These are phyloP conservation scores for Galerucella calmariensis DNA, from an alignment of 2,888 invertebrate genomes.

Conservation along the genomic window DNA sequence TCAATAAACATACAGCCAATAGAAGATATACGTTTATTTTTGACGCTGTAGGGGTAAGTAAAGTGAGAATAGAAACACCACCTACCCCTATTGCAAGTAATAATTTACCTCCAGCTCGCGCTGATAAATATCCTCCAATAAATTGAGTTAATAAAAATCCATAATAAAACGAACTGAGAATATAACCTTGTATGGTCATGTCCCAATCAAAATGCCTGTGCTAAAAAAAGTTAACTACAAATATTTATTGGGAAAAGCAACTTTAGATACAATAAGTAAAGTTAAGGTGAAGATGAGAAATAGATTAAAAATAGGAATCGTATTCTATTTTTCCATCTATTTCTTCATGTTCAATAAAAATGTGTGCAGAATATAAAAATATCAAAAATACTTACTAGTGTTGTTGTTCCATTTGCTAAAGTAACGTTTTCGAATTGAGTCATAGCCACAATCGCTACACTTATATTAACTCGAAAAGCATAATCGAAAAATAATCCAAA, in stretches of 20 bases:
- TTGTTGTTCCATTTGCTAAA: slow-evolving; percentile 69
- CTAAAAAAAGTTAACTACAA: slow-evolving; percentile 57
- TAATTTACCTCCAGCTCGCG: slow-evolving; percentile 86
- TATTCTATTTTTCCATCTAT: no score
- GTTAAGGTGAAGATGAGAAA: no score
- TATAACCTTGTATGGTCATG: slow-evolving; percentile 78
- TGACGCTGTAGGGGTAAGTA: slow-evolving; percentile 82
- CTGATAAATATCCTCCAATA: slow-evolving; percentile 85
- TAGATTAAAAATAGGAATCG: no score
- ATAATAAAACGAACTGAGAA: slow-evolving; percentile 89
- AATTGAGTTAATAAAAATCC: slow-evolving; percentile 88
- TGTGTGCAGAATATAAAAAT: not conserved
- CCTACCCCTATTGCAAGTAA: slow-evolving; percentile 83
- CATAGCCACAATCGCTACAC: slow-evolving; percentile 93
- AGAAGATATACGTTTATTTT: slow-evolving; percentile 78
- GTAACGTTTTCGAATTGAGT: slow-evolving; percentile 73
- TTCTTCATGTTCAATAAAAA: no score
- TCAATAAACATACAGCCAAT: slow-evolving; percentile 71
- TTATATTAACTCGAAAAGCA: slow-evolving; percentile 84
- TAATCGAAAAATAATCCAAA: slow-evolving; percentile 84
- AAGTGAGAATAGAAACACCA: slow-evolving; percentile 80
- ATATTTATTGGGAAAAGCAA: not conserved
- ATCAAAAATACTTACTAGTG: slow-evolving; percentile 23
- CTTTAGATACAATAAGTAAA: not conserved
- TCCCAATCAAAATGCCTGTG: slow-evolving; percentile 85